Base-by-base conservation (phyloP, 2,888 invertebrate genomes). In the Lutraria lutraria region DNA sequence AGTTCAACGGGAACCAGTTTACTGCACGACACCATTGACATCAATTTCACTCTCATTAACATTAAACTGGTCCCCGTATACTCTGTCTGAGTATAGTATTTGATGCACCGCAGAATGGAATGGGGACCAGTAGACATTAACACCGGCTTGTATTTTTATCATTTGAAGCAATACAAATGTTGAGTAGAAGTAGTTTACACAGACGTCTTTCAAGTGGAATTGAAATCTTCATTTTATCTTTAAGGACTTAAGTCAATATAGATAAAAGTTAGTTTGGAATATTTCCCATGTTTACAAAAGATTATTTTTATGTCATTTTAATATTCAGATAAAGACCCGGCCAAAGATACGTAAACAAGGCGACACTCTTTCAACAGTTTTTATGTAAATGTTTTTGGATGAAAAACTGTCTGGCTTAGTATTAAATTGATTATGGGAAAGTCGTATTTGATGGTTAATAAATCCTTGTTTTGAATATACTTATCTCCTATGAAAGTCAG, bases 281-380 rank as follows among this genome's bases (percentile, higher is more conserved):
- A 79, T n/a, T 79, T 76, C 56, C 79, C 79, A 85, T 85, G 79
- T 80, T 85, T 85, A 52, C 34, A 34, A 43, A 56, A 85, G 85
- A 85, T 85, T 85, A 85, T 85, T 80, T 85, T 85, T 79, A 85
- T 79, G 56, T 79, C 60, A 85, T 85, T 56, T 60, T 80, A 80
- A 85, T 85, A 60, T 85, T 76, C 19, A 16, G 31, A 25, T 76
- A 76, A 76, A 76, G 76, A 34, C 76, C 31, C 76, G 76, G 31
- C 31, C 31, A 76, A 72, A 31, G 76, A 34, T 34, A 15, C 31
- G 76, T 34, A 76, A 76, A 76, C 34, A 76, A 31, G 29, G n/a
- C 12, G 25, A 68, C 25, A 68, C 25, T 60, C 60, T 43, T 43
- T 43, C 43, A 43, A 43, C 43, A n/a, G n/a, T 19, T 25, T 68